Evolutionary conservation across 2,113 vertebrate species (phyloP).

Genomic region (Anhinga rufa): DNA sequence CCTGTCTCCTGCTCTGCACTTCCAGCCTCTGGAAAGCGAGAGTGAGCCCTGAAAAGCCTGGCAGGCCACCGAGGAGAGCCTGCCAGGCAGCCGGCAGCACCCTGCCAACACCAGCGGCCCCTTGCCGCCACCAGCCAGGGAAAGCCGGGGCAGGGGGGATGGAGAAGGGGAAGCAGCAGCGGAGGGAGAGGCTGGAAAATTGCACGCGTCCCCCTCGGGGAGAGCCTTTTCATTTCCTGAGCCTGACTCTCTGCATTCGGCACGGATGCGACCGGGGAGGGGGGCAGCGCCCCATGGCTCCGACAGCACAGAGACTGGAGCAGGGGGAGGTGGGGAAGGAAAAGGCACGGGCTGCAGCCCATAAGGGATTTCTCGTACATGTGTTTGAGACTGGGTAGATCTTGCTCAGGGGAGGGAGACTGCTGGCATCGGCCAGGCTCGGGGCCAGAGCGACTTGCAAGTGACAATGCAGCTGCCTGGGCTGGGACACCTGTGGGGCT

Average conservation of each 20-base stretch:
- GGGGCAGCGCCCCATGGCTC: background rate
- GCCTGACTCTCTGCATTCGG: background rate
- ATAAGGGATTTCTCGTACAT: fast-evolving
- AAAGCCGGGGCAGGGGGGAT: background rate
- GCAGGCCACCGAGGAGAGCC: background rate
- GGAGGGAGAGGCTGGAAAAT: background rate
- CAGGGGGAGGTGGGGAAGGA: background rate
- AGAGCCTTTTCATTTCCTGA: constrained; percentile 16
- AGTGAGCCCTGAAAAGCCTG: constrained; percentile 54
- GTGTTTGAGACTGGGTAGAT: background rate
- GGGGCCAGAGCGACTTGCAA: background rate
- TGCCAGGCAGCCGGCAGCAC: constrained; percentile 28
- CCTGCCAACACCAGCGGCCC: constrained; percentile 30
- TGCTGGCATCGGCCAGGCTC: background rate
- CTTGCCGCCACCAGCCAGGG: background rate
- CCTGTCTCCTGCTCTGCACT: constrained; percentile 38
- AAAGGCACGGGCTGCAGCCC: background rate
- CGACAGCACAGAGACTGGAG: background rate
- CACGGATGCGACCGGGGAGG: background rate
- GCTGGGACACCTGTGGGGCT: background rate
- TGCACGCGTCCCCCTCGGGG: background rate
- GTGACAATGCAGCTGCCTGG: background rate
- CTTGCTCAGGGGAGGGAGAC: background rate
- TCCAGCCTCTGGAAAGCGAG: constrained; percentile 53
- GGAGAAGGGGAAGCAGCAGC: background rate